phyloP scores from a whole-genome alignment of 2,113 vertebrate genomes.

The Ibidorhyncha struthersii region DNA sequence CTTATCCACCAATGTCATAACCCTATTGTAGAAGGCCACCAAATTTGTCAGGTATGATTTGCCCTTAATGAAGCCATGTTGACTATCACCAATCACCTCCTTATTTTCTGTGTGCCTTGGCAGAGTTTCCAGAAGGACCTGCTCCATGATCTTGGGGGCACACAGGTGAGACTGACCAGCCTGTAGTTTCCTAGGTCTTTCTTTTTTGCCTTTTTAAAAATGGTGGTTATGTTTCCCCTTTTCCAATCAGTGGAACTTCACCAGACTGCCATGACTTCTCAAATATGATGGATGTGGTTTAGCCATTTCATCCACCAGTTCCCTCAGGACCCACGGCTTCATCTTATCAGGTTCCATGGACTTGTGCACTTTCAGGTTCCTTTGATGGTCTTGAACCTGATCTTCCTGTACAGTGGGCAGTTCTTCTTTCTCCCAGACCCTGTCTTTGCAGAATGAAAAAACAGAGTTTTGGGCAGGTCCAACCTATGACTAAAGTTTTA shows the following conservation, averaged over 20 bases:
- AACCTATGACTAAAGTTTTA: neutral
- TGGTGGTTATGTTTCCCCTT: neutral
- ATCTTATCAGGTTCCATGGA: neutral
- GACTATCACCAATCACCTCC: neutral
- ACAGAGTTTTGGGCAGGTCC: neutral
- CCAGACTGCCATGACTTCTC: neutral
- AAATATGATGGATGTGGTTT: neutral
- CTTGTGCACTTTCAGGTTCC: neutral
- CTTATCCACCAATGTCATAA: neutral
- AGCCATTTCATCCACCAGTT: neutral
- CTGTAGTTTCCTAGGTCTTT: neutral
- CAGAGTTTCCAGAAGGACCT: neutral
- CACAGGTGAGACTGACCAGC: neutral
- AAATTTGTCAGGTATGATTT: neutral
- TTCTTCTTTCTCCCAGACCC: neutral
- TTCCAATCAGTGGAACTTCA: neutral
- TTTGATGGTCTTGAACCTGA: neutral
- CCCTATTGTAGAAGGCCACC: too few species aligned
- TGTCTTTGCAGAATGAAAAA: neutral
- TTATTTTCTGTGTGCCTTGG: neutral
- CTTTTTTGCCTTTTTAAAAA: neutral
- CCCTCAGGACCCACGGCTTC: neutral
- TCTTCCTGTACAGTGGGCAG: neutral
- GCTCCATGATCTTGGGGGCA: neutral
- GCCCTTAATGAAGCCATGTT: neutral